Percentiles rank a stretch among this genome's conserved stretches.
Conservation (phyloP, 2,888 invertebrate species). For the Leptothorax acervorum region DNA sequence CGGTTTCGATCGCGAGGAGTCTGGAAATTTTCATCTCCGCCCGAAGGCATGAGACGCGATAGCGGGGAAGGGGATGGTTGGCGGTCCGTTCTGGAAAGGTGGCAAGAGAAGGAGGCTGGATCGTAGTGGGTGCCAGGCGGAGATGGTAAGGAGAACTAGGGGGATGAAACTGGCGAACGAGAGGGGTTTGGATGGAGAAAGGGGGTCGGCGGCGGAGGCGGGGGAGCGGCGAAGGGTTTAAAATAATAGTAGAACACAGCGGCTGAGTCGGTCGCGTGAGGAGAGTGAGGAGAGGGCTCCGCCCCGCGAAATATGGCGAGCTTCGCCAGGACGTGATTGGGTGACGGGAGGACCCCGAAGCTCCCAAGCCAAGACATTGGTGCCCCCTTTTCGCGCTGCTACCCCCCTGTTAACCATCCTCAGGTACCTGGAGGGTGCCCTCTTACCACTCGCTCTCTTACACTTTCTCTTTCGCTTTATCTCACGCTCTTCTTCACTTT, state of each 20-base stretch:
- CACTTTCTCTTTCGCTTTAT: slow-evolving; percentile 68
- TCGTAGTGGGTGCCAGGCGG: slow-evolving; percentile 62
- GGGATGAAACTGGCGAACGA: slow-evolving; percentile 71
- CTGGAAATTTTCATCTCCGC: slow-evolving; percentile 79
- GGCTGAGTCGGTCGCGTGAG: slow-evolving; percentile 76
- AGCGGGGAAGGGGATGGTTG: slow-evolving; percentile 52
- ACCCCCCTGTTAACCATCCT: slow-evolving; percentile 78
- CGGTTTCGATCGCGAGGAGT: slow-evolving; percentile 77
- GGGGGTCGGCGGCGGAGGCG: slow-evolving; percentile 46
- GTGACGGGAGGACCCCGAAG: slow-evolving; percentile 85
- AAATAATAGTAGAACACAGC: slow-evolving; percentile 82
- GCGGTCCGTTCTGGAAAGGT: slow-evolving; percentile 51
- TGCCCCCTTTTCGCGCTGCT: slow-evolving; percentile 79
- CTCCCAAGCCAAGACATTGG: slow-evolving; percentile 85
- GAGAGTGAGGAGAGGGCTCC: slow-evolving; percentile 81
- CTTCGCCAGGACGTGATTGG: slow-evolving; percentile 84
- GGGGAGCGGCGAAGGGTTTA: slow-evolving; percentile 75
- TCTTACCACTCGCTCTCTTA: slow-evolving; percentile 64
- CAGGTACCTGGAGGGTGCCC: slow-evolving; percentile 68
- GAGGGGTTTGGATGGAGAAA: slow-evolving; percentile 58
- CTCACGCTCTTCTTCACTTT: slow-evolving; percentile 59
- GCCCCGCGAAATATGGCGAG: slow-evolving; percentile 85
- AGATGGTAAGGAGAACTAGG: slow-evolving; percentile 69
- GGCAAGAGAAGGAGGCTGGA: slow-evolving; percentile 62
- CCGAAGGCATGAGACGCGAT: slow-evolving; percentile 68